phyloP scores from a whole-genome alignment of 2,113 vertebrate species.

The Argyrosomus japonicus region DNA sequence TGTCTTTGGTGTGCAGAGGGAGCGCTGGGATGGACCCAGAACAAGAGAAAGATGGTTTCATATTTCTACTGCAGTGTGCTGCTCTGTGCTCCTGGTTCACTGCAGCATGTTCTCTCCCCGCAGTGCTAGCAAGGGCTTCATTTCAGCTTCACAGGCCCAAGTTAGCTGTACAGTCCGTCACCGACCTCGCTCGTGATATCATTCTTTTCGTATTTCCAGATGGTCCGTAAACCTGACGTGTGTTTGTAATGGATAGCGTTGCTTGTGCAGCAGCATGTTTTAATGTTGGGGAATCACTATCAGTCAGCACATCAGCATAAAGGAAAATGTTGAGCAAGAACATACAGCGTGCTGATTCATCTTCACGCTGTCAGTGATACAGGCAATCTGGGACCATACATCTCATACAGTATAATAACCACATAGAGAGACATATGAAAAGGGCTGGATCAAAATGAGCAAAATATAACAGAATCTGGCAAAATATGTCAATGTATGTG shows the following conservation, averaged over 20 bases:
- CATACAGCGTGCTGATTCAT: conserved; percentile 62
- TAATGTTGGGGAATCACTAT: conserved; percentile 18
- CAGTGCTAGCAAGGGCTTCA: conserved; percentile 55
- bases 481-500: background rate
- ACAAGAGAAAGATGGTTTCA: conserved; percentile 63
- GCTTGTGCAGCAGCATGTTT: conserved; percentile 11
- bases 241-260: conserved; percentile 24
- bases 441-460: background rate
- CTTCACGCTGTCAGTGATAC: conserved; percentile 36
- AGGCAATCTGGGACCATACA: conserved; percentile 45
- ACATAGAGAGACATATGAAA: background rate
- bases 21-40: conserved; percentile 26
- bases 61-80: conserved; percentile 74
- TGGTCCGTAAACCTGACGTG: conserved; percentile 31
- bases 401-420: conserved; percentile 42
- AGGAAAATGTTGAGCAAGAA: conserved; percentile 48
- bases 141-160: conserved; percentile 47
- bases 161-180: background rate
- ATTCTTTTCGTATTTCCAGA: conserved; percentile 19
- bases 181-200: background rate
- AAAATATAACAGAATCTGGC: background rate
- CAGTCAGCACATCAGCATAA: conserved; percentile 42
- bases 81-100: conserved; percentile 47
- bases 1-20: conserved; percentile 25
- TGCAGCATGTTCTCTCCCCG: conserved; percentile 63